Base-by-base conservation (phyloP, 1,140 invertebrate species). In the Lordiphosa mommai region DNA sequence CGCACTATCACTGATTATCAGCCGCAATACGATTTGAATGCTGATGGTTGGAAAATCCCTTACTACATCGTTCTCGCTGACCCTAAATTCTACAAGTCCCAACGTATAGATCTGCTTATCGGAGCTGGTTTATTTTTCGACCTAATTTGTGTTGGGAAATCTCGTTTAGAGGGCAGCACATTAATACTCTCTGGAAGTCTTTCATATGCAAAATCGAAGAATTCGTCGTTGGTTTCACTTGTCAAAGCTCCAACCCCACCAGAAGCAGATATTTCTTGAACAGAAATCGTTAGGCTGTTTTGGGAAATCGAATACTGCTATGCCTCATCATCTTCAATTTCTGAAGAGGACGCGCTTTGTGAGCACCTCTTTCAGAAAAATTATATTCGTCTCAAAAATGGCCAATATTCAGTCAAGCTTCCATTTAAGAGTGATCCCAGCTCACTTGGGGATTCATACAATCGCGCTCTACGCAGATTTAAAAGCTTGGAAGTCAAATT, bases 171-270 rank as follows among this genome's bases (percentile, higher is more conserved):
- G 10, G 6, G 29, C 27, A 46, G 33, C 7, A 30, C 30, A 12
- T 46, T 44, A 4, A 41, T 34, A 3, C 30, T 57, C 6, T n/a
- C n/a, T n/a, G n/a, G n/a, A n/a, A n/a, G n/a, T 51, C 60, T 27
- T 20, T 20, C 20, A 4, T 4, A 20, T 2, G 20, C 20, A 0
- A n/a, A n/a, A n/a, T n/a, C n/a, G n/a, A n/a, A n/a, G n/a, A n/a
- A n/a, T n/a, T 20, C 20, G 20, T 20, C 17, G 17, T n/a, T n/a
- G n/a, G n/a, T n/a, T n/a, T n/a, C n/a, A n/a, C n/a, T 20, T 20
- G 17, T 20, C 3, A 20, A 20, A 20, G 4, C 17, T 20, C 17
- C 1, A 20, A 10, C 8, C 4, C 12, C 16, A 47, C 8, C 37
- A 38, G 9, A 14, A 17, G n/a, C 6, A 1, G 8, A 10, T 0